Conservation (phyloP, 2,797 vertebrate species). For the Tangara arthus region DNA sequence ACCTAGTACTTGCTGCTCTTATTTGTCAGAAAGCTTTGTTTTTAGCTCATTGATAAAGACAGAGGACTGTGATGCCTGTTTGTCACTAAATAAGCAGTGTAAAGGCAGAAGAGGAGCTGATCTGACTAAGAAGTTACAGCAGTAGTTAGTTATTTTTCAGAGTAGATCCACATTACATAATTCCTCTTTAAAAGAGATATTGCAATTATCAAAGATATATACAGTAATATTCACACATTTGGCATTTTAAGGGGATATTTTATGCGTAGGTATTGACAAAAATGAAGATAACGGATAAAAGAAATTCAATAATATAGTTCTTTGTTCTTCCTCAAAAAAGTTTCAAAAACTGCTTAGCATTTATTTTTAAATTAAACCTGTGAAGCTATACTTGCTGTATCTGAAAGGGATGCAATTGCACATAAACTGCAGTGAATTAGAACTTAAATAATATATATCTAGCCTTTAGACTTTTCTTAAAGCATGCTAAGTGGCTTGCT, state of each 20-base stretch:
- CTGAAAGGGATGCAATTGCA: not conserved
- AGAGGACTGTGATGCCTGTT: not conserved
- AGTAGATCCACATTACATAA: not conserved
- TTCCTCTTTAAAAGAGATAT: not conserved
- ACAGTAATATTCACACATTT: not conserved
- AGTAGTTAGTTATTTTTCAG: not conserved
- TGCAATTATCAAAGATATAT: not conserved
- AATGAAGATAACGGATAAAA: not conserved
- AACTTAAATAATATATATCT: not conserved
- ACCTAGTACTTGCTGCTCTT: not conserved
- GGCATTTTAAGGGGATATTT: not conserved
- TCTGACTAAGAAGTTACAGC: not conserved
- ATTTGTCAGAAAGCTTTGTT: not conserved
- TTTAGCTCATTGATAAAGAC: not conserved
- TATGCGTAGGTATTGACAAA: not conserved
- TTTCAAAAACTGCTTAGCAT: not conserved
- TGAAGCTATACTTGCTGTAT: not conserved
- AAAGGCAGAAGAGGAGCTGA: not conserved
- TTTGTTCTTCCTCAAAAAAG: not conserved
- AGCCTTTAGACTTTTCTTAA: not conserved
- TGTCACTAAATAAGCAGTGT: not conserved
- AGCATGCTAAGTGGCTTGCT: not conserved
- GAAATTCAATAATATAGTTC: not conserved
- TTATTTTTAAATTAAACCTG: not conserved
- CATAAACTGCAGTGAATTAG: not conserved